phyloP scores from a whole-genome alignment of 2,888 invertebrate genomes.

The Epicampocera succincta region DNA sequence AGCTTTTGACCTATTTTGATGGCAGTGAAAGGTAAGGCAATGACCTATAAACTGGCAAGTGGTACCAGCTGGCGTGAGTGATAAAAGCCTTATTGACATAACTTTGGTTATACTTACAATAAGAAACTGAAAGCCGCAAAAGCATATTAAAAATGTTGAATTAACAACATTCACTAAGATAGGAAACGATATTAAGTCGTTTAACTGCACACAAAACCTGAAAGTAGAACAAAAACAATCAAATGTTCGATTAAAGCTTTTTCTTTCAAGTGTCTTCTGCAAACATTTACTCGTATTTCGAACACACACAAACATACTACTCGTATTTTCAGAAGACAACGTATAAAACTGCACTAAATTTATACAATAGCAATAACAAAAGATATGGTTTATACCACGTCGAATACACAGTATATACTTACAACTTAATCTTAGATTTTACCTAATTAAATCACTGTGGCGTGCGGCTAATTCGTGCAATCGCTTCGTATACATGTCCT shows the following conservation, averaged over 20 bases:
- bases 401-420: not conserved
- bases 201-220: slow-evolving; percentile 46
- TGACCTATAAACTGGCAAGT: too few relatives aligned
- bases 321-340: too few relatives aligned
- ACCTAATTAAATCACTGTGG: slow-evolving; percentile 57
- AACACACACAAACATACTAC: too few relatives aligned
- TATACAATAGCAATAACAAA: not conserved
- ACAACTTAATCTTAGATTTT: not conserved
- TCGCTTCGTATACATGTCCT: slow-evolving; percentile 52
- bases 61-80: too few relatives aligned
- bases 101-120: slow-evolving; percentile 35
- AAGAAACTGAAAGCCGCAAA: slow-evolving; percentile 55
- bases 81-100: too few relatives aligned
- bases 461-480: slow-evolving; percentile 42
- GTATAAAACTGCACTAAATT: not conserved
- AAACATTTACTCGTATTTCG: too few relatives aligned
- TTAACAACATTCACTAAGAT: slow-evolving; percentile 38
- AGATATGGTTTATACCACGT: not conserved
- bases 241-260: not conserved
- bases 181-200: slow-evolving; percentile 48
- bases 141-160: slow-evolving; percentile 60
- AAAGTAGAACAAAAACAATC: not conserved
- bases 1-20: too few relatives aligned
- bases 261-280: not conserved
- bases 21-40: too few relatives aligned